Conservation (phyloP, 2,888 invertebrate species). For the Synanthedon myopaeformis region DNA sequence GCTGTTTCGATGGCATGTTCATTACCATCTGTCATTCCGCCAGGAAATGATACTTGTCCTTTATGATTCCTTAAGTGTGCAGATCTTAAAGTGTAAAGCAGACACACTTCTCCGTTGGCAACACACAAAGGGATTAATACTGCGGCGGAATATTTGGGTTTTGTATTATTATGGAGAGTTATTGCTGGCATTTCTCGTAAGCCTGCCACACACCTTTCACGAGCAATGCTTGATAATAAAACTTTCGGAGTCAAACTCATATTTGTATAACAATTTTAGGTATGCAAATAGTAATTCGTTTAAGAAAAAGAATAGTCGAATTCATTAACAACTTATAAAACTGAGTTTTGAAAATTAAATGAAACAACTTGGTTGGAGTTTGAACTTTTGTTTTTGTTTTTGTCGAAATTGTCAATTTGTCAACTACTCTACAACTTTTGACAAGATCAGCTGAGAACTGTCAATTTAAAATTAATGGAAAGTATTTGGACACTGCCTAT, state of each 20-base stretch:
- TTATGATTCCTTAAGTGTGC: constrained; percentile 77
- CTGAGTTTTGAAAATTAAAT: too few species aligned
- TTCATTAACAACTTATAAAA: too few species aligned
- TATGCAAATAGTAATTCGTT: too few species aligned
- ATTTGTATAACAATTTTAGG: constrained; percentile 4
- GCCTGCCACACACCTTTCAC: constrained; percentile 68
- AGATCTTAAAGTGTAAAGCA: constrained; percentile 87
- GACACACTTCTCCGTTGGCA: constrained; percentile 75
- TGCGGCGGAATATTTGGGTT: constrained; percentile 72
- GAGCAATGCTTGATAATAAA: constrained; percentile 65
- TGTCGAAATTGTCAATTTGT: too few species aligned
- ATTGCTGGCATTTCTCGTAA: constrained; percentile 70
- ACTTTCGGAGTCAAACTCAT: constrained; percentile 43
- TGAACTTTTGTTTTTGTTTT: too few species aligned
- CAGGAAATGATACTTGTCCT: constrained; percentile 91
- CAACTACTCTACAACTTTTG: too few species aligned
- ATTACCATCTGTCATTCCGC: constrained; percentile 80
- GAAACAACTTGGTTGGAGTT: too few species aligned
- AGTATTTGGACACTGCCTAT: too few species aligned
- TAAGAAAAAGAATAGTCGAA: too few species aligned
- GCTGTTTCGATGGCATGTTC: constrained; percentile 78
- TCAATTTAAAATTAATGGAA: too few species aligned
- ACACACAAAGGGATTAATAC: constrained; percentile 87
- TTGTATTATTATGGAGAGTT: constrained; percentile 17
- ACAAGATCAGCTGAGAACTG: too few species aligned